A percentile compares a stretch with the other conserved stretches of the same genome.
Conservation (phyloP, 1,140 invertebrate species). For the Araneus ventricosus region DNA sequence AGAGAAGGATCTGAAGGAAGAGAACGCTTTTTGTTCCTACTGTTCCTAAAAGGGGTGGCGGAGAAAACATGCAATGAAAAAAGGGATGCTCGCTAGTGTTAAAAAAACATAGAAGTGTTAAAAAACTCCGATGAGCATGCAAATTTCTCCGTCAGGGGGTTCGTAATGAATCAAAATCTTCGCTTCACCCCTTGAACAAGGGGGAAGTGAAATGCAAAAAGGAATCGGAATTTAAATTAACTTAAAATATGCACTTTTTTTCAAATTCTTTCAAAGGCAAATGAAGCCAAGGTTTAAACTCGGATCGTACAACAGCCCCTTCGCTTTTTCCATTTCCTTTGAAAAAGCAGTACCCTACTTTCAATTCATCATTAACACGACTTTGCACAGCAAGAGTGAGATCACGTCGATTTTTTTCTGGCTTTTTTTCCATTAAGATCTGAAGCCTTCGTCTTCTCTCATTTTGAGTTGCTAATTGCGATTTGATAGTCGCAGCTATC, state of each 20-base stretch:
- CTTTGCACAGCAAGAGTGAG: not conserved
- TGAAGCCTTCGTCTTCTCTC: not conserved
- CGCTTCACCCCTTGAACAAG: not conserved
- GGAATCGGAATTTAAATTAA: constrained; percentile 53
- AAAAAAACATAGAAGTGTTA: constrained; percentile 2
- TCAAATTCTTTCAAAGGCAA: constrained; percentile 33
- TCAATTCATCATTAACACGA: constrained; percentile 65
- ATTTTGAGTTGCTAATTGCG: not conserved
- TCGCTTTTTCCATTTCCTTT: constrained; percentile 33
- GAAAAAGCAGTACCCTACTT: not conserved
- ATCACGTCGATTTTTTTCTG: not conserved
- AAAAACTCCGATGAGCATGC: constrained; percentile 47
- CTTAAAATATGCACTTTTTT: constrained; percentile 52
- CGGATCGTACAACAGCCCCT: constrained; percentile 32
- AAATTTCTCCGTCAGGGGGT: constrained; percentile 28
- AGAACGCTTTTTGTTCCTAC: constrained; percentile 8
- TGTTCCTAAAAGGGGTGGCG: not conserved
- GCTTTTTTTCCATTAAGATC: too few species aligned
- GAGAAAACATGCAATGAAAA: not conserved
- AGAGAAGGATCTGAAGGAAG: not conserved
- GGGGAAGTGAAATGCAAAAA: not conserved
- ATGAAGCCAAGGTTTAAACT: constrained; percentile 22
- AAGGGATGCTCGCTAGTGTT: not conserved
- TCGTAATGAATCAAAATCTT: constrained; percentile 42
- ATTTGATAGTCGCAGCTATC: not conserved